Conservation (phyloP, 92 coral and sea anemone genomes). For the Nematostella vectensis region DNA sequence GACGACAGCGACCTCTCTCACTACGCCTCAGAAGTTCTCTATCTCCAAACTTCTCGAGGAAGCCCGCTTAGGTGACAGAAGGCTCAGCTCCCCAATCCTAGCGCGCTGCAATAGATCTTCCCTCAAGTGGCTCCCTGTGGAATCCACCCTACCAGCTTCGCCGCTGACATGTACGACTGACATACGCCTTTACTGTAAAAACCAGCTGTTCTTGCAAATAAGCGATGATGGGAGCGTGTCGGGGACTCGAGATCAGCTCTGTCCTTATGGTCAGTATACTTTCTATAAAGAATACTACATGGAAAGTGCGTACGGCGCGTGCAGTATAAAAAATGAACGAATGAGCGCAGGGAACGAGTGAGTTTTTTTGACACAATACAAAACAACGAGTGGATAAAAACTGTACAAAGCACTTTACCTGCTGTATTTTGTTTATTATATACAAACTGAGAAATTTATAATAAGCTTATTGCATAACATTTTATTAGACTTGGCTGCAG, state of each 20-base stretch:
- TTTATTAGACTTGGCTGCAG: no score
- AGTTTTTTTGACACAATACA: no score
- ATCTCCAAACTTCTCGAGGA: conserved; percentile 3
- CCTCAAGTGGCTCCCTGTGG: conserved; percentile 7
- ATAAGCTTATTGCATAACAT: no score
- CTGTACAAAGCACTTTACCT: no score
- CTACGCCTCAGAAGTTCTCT: conserved; percentile 9
- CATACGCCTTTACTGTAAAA: conserved; percentile 5
- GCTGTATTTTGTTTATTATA: no score
- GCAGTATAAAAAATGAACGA: neutral
- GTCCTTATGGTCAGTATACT: conserved; percentile 4
- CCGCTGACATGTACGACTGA: conserved; percentile 14
- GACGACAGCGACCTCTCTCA: neutral
- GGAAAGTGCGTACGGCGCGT: neutral
- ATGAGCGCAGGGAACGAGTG: no score
- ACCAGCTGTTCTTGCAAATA: conserved; percentile 10
- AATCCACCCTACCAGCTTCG: conserved; percentile 4
- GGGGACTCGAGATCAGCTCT: conserved; percentile 9
- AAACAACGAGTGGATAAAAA: neutral
- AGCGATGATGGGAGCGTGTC: conserved; percentile 8
- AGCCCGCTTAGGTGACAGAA: conserved; percentile 5
- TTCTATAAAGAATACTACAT: no score
- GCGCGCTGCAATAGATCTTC: conserved; percentile 8
- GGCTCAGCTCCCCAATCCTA: conserved; percentile 9
- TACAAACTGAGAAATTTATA: no score